Conservation (phyloP, 2,797 vertebrate genomes). For the Astyanax mexicanus region DNA sequence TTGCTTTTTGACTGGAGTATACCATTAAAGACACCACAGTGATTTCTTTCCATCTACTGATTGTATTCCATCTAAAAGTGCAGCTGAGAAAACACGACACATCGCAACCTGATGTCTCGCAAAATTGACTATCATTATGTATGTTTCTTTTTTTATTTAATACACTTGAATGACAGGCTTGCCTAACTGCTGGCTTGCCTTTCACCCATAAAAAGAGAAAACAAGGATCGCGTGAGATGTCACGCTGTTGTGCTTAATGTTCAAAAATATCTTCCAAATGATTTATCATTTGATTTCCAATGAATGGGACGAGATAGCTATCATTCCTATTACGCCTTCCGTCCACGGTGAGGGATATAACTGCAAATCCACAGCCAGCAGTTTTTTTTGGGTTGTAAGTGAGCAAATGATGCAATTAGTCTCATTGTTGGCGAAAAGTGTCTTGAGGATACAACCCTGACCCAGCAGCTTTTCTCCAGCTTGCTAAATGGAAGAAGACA, state of each 20-base stretch:
- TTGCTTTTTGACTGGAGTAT: slow-evolving; percentile 33
- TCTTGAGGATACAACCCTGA: slow-evolving; percentile 90
- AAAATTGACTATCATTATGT: slow-evolving; percentile 22
- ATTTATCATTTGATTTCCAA: slow-evolving; percentile 5
- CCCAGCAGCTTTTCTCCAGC: slow-evolving; percentile 76
- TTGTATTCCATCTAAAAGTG: slow-evolving; percentile 18
- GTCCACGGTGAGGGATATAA: background rate
- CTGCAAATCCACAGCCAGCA: slow-evolving; percentile 59
- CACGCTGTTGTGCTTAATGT: slow-evolving; percentile 7
- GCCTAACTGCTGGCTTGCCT: slow-evolving; percentile 2
- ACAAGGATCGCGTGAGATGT: background rate
- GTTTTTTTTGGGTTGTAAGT: slow-evolving; percentile 90
- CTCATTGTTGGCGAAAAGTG: slow-evolving; percentile 83
- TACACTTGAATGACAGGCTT: slow-evolving; percentile 21
- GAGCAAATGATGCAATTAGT: slow-evolving; percentile 96
- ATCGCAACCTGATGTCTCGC: slow-evolving; percentile 6
- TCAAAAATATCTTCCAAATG: background rate
- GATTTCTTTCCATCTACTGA: slow-evolving; percentile 29
- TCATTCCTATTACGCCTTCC: background rate
- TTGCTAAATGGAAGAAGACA: slow-evolving; percentile 84
- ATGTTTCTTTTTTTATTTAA: slow-evolving; percentile 38
- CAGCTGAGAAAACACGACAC: slow-evolving; percentile 3
- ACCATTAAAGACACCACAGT: slow-evolving; percentile 17
- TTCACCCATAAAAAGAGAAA: background rate
- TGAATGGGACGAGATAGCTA: slow-evolving; percentile 11